Base-by-base conservation (phyloP, 2,113 vertebrate species). In the Parotia lawesii region DNA sequence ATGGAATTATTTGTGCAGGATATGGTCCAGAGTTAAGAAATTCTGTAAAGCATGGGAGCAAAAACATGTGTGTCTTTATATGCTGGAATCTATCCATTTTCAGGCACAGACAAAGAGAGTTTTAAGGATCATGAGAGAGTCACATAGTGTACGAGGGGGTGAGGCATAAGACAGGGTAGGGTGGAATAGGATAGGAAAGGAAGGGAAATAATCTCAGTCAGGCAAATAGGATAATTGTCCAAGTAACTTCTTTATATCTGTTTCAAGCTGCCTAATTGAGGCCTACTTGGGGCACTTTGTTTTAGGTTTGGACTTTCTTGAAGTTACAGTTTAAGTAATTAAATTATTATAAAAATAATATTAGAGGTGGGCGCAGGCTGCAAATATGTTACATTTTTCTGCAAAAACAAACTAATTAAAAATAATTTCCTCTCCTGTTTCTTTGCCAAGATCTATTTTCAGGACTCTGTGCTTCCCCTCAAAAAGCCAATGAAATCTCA, bases 401-500 rank as follows among this genome's bases (percentile, higher is more conserved):
- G 83, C 47, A 88, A 74, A 83, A 75, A 25, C 17, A 81, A 85
- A 19, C 50, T 66, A 69, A 94, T 94, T 92, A 73, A 87, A 94
- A 87, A 62, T 70, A 1, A 82, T 94, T 96, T 92, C 71, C 35
- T 88, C 42, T 94, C 45, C 42, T 66, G 5, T 70, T 93, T 87
- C 58, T 92, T 82, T 91, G 53, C 89, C 70, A 85, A 87, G 29
- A 29, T 58, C 48, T 91, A 33, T 89, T 96, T 94, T 84, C 73
- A 87, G 88, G 65, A 62, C 5, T 86, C 28, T 75, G 1, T 77
- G n/a, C 70, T 94, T 93, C 53, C n/a, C 45, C 25, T 87, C 29
- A 57, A 61, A 54, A 75, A 90, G 51, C 56, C 86, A 75, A 6
- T 93, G 77, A 85, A 90, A 70, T 72, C 62, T 87, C 57, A 65